These are phyloP conservation scores for Cossypha polioptera DNA, from an alignment of 2,797 vertebrate genomes.

Conservation along the genomic window DNA sequence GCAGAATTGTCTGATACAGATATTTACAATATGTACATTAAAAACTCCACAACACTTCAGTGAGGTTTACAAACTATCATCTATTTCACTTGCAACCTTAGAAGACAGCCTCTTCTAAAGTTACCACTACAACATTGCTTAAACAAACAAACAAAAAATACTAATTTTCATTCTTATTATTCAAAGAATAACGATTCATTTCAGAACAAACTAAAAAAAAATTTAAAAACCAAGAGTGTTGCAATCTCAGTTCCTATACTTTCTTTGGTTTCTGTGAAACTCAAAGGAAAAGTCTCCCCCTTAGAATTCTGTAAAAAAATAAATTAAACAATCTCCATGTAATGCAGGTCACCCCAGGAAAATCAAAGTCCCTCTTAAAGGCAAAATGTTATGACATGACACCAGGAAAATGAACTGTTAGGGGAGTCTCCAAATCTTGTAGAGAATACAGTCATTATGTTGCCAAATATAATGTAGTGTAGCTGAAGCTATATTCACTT, in stretches of 20 bases:
- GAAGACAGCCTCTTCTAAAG: background rate
- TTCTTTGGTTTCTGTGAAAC: background rate
- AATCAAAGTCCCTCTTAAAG: background rate
- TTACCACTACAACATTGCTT: background rate
- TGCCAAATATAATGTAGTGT: background rate
- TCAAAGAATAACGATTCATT: background rate
- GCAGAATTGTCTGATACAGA: background rate
- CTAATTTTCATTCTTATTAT: background rate
- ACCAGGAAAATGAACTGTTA: background rate
- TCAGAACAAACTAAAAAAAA: background rate
- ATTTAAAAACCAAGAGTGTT: background rate
- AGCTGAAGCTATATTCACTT: background rate
- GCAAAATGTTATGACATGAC: background rate
- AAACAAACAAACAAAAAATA: background rate
- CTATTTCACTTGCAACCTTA: background rate
- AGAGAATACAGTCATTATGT: background rate
- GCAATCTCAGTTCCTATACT: background rate
- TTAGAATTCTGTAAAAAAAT: background rate
- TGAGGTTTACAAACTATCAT: background rate
- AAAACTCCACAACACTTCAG: background rate
- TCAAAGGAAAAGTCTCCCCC: background rate
- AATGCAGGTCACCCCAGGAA: background rate
- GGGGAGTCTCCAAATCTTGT: background rate
- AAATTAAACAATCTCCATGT: background rate
- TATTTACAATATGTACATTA: background rate